These are phyloP conservation scores for Diadema setosum DNA, from an alignment of 35 echinoderm and acorn worm genomes.

Conservation along the genomic window DNA sequence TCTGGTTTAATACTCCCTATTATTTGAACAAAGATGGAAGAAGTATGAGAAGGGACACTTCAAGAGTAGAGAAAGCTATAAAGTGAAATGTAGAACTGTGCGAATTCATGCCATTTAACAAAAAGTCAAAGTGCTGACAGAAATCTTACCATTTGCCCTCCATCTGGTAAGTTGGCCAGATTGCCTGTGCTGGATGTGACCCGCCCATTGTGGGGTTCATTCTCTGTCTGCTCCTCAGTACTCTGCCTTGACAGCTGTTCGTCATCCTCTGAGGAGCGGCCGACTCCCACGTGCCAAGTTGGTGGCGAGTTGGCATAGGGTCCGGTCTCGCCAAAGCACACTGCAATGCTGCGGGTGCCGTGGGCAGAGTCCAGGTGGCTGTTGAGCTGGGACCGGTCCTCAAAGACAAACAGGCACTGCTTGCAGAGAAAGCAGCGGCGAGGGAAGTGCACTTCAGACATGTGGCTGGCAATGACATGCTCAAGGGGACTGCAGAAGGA, in stretches of 20 bases:
- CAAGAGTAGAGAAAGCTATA: too few relatives aligned
- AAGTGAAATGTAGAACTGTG: too few relatives aligned
- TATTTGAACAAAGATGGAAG: too few relatives aligned
- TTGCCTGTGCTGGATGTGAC: constrained; percentile 94
- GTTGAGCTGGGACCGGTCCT: constrained; percentile 77
- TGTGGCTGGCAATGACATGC: constrained; percentile 99
- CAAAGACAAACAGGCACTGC: constrained; percentile 97
- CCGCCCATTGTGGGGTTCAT: constrained; percentile 67
- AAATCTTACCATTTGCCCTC: constrained; percentile 37
- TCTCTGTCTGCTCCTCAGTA: constrained; percentile 38
- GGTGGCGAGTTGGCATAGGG: constrained; percentile 40
- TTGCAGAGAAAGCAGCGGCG: constrained; percentile 89
- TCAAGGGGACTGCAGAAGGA: constrained; percentile 94
- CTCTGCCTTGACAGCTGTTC: constrained; percentile 52
- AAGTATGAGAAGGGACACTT: too few relatives aligned
- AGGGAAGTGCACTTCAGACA: constrained; percentile 98
- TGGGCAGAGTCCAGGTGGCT: constrained; percentile 89
- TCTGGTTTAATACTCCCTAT: too few relatives aligned
- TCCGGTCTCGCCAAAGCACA: constrained; percentile 81
- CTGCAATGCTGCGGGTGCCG: constrained; percentile 70
- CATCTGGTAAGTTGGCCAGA: constrained; percentile 68
- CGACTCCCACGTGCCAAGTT: constrained; percentile 19
- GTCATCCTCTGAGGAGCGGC: constrained; percentile 39
- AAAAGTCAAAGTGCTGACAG: too few relatives aligned
- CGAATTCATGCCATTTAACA: too few relatives aligned